These are phyloP conservation scores for Thecophora atra DNA, from an alignment of 2,888 invertebrate genomes.

Conservation along the genomic window DNA sequence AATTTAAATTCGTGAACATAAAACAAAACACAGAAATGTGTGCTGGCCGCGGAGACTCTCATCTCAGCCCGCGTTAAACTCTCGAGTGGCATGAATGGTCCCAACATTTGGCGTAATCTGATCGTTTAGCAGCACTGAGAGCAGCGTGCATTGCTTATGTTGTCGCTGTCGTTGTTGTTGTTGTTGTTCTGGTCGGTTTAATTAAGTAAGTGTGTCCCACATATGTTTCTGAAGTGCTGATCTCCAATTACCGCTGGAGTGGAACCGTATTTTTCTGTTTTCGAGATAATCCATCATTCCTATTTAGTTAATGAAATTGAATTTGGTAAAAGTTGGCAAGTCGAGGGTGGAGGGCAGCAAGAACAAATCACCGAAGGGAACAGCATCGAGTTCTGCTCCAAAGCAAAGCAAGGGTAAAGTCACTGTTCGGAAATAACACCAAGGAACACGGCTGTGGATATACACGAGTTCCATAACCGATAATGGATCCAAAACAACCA, in stretches of 20 bases:
- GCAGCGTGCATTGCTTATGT: neutral
- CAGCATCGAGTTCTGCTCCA: neutral
- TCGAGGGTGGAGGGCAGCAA: neutral
- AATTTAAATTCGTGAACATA: constrained; percentile 26
- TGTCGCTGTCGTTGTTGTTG: constrained; percentile 17
- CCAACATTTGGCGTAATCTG: constrained; percentile 52
- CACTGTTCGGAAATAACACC: neutral
- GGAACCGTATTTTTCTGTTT: constrained; percentile 36
- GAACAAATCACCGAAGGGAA: neutral
- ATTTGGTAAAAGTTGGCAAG: constrained; percentile 13
- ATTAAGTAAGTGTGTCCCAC: constrained; percentile 47
- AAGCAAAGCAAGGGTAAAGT: neutral
- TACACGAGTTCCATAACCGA: too few relatives aligned
- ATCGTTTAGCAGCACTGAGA: constrained; percentile 56
- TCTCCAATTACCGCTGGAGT: constrained; percentile 54
- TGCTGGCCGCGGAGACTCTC: constrained; percentile 14
- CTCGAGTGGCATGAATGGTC: constrained; percentile 5
- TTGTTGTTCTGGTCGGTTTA: constrained; percentile 18
- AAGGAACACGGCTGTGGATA: neutral
- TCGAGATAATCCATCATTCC: constrained; percentile 45
- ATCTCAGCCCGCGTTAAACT: constrained; percentile 28
- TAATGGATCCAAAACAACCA: too few relatives aligned
- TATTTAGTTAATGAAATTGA: constrained; percentile 17
- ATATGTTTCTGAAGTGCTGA: constrained; percentile 47
- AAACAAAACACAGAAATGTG: constrained; percentile 33